Base-by-base conservation (phyloP, 1,140 invertebrate genomes). In the Drosophila albomicans region DNA sequence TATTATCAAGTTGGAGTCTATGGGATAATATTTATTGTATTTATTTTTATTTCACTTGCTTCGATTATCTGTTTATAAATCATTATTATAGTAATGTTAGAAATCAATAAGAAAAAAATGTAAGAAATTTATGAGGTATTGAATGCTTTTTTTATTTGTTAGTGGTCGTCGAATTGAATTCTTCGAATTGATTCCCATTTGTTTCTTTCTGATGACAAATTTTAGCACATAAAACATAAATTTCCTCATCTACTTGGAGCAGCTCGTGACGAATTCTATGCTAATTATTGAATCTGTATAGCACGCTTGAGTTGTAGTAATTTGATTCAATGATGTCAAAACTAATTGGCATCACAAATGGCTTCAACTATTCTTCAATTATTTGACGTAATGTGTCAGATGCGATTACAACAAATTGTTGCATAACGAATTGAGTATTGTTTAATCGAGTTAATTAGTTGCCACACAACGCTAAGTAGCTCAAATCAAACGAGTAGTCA, bases 391-490 rank as follows among this genome's bases (percentile, higher is more conserved):
- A 10, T 38, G 8, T 28, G 64, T 66, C 46, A 58, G 11, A 45
- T 59, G 13, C 13, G 28, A 62, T 41, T 68, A 68, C 64, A 46
- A n/a, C 30, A 54, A 46, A 8, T 38, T 30, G 41, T 57, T 57
- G 51, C 59, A 57, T 38, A 64, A 57, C 30, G 28, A 46, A 61
- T 32, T 56, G n/a, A 38, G 30, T 38, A 41, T 57, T 41, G 54
- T 57, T 75, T 63, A 70, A 70, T 75, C 64, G 52, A 71, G 51
- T 54, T 75, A 76, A 76, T 76, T 76, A 65, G 57, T 41, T 52
- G 62, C 62, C 59, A 52, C 35, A 41, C 20, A 11, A 62, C 1
- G 45, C 11, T 46, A 45, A 66, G 41, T 66, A 41, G 58, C 58
- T 67, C 51, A 41, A 71, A 70, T 70, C 51, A 71, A 71, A 57